Evolutionary conservation across 2,888 invertebrate genomes (phyloP).

Genomic region (Piscicola geometra): DNA sequence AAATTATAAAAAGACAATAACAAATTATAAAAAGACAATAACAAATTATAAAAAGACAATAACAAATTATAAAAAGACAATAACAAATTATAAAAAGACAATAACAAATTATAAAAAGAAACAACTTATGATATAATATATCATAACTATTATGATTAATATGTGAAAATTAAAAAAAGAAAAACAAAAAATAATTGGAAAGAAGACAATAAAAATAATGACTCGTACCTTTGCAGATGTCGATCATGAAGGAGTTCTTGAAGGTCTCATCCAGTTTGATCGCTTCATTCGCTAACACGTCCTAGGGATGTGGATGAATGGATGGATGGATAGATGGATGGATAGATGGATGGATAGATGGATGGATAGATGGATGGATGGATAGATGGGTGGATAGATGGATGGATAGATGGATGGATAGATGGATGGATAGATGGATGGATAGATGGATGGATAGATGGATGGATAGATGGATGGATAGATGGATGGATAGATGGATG

Average conservation of each 20-base stretch:
- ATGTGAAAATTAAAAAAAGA: background rate
- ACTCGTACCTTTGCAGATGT: conserved; percentile 52
- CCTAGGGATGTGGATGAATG: conserved; percentile 44
- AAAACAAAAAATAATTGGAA: conserved; percentile 43
- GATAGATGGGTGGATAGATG: background rate
- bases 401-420: background rate
- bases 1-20: too few species aligned
- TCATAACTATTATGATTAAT: background rate
- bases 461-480: too few species aligned
- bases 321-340: background rate
- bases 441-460: background rate
- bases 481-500: too few species aligned
- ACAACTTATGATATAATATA: background rate
- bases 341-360: background rate
- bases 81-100: too few species aligned
- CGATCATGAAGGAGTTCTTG: conserved; percentile 51
- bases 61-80: too few species aligned
- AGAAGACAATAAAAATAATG: conserved; percentile 52
- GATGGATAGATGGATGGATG: background rate
- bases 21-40: too few species aligned
- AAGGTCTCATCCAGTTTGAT: conserved; percentile 53
- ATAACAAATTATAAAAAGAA: background rate
- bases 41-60: too few species aligned
- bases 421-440: background rate
- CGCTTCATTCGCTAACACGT: conserved; percentile 51